Evolutionary conservation across 2,113 vertebrate species (phyloP).

Genomic region (Bagarius yarrelli): DNA sequence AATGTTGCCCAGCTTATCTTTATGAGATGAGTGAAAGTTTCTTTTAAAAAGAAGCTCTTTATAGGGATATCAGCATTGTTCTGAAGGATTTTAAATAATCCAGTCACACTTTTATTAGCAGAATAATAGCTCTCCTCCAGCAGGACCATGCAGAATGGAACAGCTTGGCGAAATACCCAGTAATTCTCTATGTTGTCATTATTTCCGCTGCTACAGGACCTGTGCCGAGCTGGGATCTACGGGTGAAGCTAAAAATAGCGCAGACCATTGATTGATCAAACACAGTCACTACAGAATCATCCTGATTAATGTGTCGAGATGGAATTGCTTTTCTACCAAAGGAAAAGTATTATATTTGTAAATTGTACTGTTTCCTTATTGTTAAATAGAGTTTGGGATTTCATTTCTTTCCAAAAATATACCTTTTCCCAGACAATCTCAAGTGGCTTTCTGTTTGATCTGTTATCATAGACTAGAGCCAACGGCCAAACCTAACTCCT

Average conservation of each 20-base stretch:
- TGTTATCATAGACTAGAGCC: neutral
- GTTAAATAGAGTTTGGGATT: neutral
- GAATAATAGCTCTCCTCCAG: neutral
- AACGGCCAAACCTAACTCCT: neutral
- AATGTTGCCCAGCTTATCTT: neutral
- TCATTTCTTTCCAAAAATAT: neutral
- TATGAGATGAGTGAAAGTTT: neutral
- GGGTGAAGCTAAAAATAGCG: constrained; percentile 13
- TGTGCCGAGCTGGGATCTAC: neutral
- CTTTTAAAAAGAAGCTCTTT: neutral
- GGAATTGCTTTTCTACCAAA: constrained; percentile 1
- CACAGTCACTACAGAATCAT: constrained; percentile 12
- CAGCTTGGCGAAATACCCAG: neutral
- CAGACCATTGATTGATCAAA: constrained; percentile 17
- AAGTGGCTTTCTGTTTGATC: neutral
- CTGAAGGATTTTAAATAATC: constrained; percentile 3
- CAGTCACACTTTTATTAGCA: neutral
- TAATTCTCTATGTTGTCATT: constrained; percentile 9
- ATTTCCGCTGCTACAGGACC: neutral
- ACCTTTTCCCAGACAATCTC: neutral
- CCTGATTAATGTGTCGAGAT: constrained; percentile 9
- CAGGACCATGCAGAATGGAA: neutral
- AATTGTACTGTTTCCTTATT: neutral
- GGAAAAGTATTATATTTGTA: constrained; percentile 3
- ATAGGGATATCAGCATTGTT: neutral